A percentile compares a stretch with the other conserved stretches of the same genome.
phyloP scores from a whole-genome alignment of 2,113 vertebrate species.

The Myrmecobius fasciatus region DNA sequence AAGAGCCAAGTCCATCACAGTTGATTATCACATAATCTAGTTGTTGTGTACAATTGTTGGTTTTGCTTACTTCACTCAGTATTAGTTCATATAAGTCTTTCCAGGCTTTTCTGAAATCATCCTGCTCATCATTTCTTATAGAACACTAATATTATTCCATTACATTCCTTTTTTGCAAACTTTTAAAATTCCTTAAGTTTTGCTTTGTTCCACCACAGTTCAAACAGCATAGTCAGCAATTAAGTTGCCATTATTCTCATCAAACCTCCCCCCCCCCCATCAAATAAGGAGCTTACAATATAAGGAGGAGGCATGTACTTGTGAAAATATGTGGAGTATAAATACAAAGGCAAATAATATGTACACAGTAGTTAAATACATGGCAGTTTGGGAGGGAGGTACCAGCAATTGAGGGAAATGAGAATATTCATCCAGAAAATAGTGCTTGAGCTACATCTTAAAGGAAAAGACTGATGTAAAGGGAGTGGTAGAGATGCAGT shows the following conservation, averaged over 20 bases:
- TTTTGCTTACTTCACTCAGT: no score
- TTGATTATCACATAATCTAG: no score
- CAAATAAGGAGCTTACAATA: background rate
- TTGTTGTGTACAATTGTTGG: no score
- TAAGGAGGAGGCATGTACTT: background rate
- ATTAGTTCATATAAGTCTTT: no score
- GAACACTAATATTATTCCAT: no score
- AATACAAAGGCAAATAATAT: background rate
- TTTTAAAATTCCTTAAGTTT: background rate
- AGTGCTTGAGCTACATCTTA: background rate
- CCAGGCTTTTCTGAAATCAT: no score
- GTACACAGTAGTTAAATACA: background rate
- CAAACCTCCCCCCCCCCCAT: background rate
- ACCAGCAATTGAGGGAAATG: background rate
- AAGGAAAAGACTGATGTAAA: background rate
- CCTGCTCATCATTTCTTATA: no score
- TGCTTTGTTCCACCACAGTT: background rate
- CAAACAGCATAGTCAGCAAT: background rate
- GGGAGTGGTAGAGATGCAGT: background rate
- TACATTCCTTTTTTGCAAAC: background rate
- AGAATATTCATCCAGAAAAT: background rate
- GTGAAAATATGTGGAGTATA: background rate
- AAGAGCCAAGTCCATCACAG: no score
- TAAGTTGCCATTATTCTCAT: background rate
- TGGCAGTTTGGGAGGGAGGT: background rate